Base-by-base conservation (phyloP, 2,888 invertebrate genomes). In the Hypercompe scribonia region DNA sequence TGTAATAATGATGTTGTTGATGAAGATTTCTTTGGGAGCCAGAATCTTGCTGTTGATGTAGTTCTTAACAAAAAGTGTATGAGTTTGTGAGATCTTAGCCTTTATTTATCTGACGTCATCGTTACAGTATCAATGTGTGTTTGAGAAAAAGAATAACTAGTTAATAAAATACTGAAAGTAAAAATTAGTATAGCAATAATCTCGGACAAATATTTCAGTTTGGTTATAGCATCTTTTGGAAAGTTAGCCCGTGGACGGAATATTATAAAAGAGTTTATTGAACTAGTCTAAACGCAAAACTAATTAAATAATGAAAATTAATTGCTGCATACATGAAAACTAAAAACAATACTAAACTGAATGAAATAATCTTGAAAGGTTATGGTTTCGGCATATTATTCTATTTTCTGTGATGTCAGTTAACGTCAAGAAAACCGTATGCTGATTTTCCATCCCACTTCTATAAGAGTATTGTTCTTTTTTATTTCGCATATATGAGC, bases 1-100 rank as follows among this genome's bases (percentile, higher is more conserved):
- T 78, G 84, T 80, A 85, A 86, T 84, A 86, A 81, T 81, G 86
- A 84, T 76, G 73, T 80, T 73, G 70, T 80, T 78, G 83, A 86
- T 74, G 86, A 83, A 77, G 71, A 42, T n/a, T 74, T 31, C 81
- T 85, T 82, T 78, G 78, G 77, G 77, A 81, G 81, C 81, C 80
- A 84, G 82, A 77, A 81, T 79, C 80, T 85, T 76, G 73, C 58
- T 34, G 75, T 50, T 75, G 74, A 63, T 64, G 71, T 69, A 50
- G 21, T 8, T 54, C 39, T 28, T 66, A 11, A 34, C 4, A 66
- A 15, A 73, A 74, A 65, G 74, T 69, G 76, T 65, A 74, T 75
- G 71, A 73, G 79, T 58, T 76, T 79, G 36, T 70, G 75, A 70
- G 77, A 73, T 63, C 78, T 78, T 79, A 66, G 61, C 71, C 70